Base-by-base conservation (phyloP, 2,888 invertebrate genomes). In the Leucozona laternaria region DNA sequence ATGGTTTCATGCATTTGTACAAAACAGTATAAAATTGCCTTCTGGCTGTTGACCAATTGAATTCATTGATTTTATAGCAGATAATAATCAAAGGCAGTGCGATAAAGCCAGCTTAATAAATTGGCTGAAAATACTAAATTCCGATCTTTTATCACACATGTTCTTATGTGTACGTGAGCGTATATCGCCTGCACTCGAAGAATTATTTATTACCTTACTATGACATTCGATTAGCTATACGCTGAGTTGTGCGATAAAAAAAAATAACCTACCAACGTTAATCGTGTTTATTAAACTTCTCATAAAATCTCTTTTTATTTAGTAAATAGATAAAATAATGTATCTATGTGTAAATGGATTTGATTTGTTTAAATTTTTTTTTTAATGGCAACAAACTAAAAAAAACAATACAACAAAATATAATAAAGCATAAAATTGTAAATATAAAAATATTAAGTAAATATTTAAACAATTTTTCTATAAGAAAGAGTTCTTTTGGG, bases 141-240 rank as follows among this genome's bases (percentile, higher is more conserved):
- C 45, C 66, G 58, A 76, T 79, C 76, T 71, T 84, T 76, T 79
- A 75, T 83, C 72, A 73, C n/a, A 72, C n/a, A 28, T 78, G 53
- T 70, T 55, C 10, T 58, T 34, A 25, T 15, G 34, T 50, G 15
- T 50, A n/a, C 13, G 6, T 50, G 50, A 13, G 13, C 31, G 37
- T 66, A 31, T 75, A 50, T 71, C 57, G 40, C 60, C 57, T 57
- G 58, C 72, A 77, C 45, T 76, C 34, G 40, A 77, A n/a, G 1
- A 62, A 48, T 77, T 68, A 79, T 72, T 60, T 73, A 62, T 66
- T 60, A 53, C n/a, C 2, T 10, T 22, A 20, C 68, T 80, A 17
- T 37, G 37, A 34, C 66, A 72, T 62, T 53, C 66, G 58, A 84
- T 75, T 79, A 64, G 50, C 66, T 60, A 31, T 55, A 34, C 60